Conservation (phyloP, 2,113 vertebrate genomes). For the Hyla sarda region DNA sequence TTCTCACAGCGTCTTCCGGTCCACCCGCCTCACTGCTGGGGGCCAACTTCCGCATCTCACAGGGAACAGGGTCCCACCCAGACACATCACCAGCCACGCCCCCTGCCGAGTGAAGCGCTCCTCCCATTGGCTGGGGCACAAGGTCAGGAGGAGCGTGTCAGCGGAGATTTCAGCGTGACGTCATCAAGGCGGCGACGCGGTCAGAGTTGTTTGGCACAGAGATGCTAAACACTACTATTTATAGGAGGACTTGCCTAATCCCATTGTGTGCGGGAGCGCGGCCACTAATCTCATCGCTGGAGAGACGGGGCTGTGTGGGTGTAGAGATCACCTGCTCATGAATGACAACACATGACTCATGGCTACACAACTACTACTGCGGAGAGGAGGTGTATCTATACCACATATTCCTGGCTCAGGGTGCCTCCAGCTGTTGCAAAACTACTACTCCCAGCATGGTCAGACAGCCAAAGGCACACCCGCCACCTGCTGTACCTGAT, state of each 20-base stretch:
- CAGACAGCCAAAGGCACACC: too few species aligned
- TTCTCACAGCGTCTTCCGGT: slow-evolving; percentile 34
- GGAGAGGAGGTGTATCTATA: too few species aligned
- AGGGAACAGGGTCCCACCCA: slow-evolving; percentile 4
- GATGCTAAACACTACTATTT: slow-evolving; percentile 10
- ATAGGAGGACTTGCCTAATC: slow-evolving; percentile 9
- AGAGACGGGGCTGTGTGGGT: background rate
- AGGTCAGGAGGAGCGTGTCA: background rate
- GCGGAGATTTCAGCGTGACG: slow-evolving; percentile 1
- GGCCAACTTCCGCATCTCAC: slow-evolving; percentile 45
- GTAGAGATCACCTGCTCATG: background rate
- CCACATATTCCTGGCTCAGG: too few species aligned
- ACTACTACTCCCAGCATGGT: too few species aligned
- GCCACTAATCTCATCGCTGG: background rate
- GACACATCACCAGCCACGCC: background rate
- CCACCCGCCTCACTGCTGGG: slow-evolving; percentile 29
- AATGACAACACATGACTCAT: slow-evolving; percentile 18
- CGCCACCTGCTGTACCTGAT: too few species aligned
- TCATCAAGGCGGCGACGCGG: background rate
- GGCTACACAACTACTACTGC: background rate
- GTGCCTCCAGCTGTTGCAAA: too few species aligned
- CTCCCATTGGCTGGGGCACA: background rate
- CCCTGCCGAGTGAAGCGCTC: background rate
- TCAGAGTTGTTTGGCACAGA: background rate
- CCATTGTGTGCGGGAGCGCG: slow-evolving; percentile 15